Conservation (phyloP, 2,113 vertebrate genomes). For the Coryphaenoides rupestris region DNA sequence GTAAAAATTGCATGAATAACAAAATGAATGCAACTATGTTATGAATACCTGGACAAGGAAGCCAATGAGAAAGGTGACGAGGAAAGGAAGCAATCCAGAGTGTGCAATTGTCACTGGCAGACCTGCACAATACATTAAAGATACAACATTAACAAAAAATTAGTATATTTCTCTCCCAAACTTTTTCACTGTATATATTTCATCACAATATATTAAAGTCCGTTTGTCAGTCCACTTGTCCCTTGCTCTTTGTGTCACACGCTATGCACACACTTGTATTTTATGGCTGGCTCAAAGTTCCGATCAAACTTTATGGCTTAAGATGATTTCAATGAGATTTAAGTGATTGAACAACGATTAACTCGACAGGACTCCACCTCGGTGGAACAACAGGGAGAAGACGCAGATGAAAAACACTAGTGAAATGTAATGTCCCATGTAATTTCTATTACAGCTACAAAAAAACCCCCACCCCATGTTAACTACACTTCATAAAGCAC, state of each 20-base stretch:
- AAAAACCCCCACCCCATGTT: conserved; percentile 49
- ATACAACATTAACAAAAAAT: background rate
- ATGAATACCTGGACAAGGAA: conserved; percentile 69
- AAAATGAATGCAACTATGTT: no score
- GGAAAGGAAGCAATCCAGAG: conserved; percentile 66
- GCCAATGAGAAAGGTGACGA: conserved; percentile 65
- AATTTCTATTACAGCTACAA: conserved; percentile 60
- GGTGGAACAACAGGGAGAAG: conserved; percentile 57
- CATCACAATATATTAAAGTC: background rate
- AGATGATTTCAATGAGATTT: conserved; percentile 55
- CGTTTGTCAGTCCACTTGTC: conserved; percentile 16
- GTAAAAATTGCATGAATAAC: no score
- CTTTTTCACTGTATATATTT: background rate
- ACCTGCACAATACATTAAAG: conserved; percentile 36
- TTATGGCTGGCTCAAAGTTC: conserved; percentile 26
- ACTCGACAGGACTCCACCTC: conserved; percentile 49
- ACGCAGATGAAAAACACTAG: conserved; percentile 63
- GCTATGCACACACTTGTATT: conserved; percentile 17
- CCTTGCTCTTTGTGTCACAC: background rate
- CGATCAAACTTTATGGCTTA: conserved; percentile 49
- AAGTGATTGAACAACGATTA: conserved; percentile 54
- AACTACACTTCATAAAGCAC: conserved; percentile 69
- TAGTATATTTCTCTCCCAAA: background rate
- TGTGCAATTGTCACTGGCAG: conserved; percentile 67
- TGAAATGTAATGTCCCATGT: conserved; percentile 72